Evolutionary conservation across 2,888 invertebrate species (phyloP), one percentile per base, ranked within the genome.

Genomic region (Girardia tigrina): DNA sequence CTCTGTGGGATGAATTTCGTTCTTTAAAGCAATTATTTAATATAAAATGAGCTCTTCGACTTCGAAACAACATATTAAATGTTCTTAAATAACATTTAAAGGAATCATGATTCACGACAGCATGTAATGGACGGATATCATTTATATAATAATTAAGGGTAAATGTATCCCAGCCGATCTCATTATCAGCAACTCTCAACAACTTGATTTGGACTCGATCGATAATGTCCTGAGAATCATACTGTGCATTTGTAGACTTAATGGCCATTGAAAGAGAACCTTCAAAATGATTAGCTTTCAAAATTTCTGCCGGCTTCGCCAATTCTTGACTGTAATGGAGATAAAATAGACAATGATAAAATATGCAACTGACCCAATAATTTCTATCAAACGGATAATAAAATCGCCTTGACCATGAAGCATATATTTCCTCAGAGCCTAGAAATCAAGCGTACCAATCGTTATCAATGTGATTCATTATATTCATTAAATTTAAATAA

Each of bases 381-480:
- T 87, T 80, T 93, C 91, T 89, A 97, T 90, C 75, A 97, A 88
- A 82, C 93, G 90, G 81, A 91, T 89, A 80, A 94, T 92, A 84
- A 95, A 94, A 86, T 97, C 94, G 0, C 95, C 95, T 86, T 95
- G 94, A 16, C 93, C 93, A 16, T 97, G 88, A 75, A 97, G 87
- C 80, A 97, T 86, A 85, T 94, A 95, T 77, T 91, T 88, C 78
- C 93, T 88, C 85, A 94, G 89, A 26, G 93, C 93, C 81, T 91
- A 89, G 16, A 76, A 73, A 72, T 16, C 12, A 28, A 76, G 28
- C n/a, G n/a, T n/a, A n/a, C n/a, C n/a, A n/a, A n/a, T n/a, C n/a
- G n/a, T n/a, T n/a, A n/a, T n/a, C n/a, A n/a, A n/a, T n/a, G n/a
- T n/a, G n/a, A n/a, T n/a, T n/a, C n/a, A n/a, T n/a, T n/a, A n/a